phyloP scores from a whole-genome alignment of 2,888 invertebrate species.

The Tanypteryx hageni region DNA sequence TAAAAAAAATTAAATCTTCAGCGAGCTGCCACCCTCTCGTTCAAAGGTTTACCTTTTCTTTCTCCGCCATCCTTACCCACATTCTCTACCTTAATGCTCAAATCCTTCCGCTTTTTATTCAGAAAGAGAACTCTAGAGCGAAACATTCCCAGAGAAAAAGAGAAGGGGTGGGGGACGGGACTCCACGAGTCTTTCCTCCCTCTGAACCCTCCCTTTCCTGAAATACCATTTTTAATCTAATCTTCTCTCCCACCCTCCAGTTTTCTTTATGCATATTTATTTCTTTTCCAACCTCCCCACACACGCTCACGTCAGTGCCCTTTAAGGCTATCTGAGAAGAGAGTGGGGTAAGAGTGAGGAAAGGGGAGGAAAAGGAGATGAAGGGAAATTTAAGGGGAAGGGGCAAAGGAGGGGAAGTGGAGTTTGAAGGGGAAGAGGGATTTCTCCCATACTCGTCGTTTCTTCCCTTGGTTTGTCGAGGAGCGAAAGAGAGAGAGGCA shows the following conservation, averaged over 20 bases:
- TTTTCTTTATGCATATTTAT: constrained; percentile 15
- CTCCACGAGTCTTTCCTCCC: too few relatives aligned
- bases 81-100: too few relatives aligned
- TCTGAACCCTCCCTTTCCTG: too few relatives aligned
- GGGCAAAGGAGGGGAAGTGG: not conserved
- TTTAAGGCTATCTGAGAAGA: not conserved
- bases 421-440: not conserved
- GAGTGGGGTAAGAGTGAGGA: not conserved
- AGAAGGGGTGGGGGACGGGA: too few relatives aligned
- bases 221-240: not conserved
- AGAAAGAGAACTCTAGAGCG: too few relatives aligned
- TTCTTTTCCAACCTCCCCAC: not conserved
- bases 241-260: not conserved
- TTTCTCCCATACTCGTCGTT: not conserved
- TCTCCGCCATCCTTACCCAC: too few relatives aligned
- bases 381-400: not conserved
- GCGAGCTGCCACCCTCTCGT: too few relatives aligned
- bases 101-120: too few relatives aligned
- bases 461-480: not conserved
- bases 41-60: too few relatives aligned
- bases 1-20: too few relatives aligned
- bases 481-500: too few relatives aligned
- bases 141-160: too few relatives aligned
- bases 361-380: not conserved
- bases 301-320: not conserved